phyloP scores from a whole-genome alignment of 2,113 vertebrate species.

The Peromyscus californicus region DNA sequence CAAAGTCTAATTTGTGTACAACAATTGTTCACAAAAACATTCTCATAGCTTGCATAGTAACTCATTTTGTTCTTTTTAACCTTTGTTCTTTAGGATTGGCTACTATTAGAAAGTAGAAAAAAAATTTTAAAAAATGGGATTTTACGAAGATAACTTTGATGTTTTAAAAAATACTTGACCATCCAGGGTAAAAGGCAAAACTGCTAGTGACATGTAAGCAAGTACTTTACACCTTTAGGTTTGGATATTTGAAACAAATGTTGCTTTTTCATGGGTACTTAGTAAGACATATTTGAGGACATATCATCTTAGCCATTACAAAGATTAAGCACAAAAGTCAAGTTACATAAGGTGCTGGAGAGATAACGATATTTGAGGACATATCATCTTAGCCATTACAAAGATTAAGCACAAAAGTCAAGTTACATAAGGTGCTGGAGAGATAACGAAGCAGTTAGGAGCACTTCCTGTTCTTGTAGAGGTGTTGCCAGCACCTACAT shows the following conservation, averaged over 20 bases:
- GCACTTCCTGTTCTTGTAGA: background rate
- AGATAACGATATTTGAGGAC: too few species aligned
- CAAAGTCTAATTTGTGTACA: slow-evolving; percentile 83
- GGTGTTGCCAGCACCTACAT: background rate
- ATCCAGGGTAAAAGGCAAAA: background rate
- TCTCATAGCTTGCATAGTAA: slow-evolving; percentile 84
- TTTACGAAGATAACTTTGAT: slow-evolving; percentile 10
- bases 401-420: background rate
- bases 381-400: slow-evolving; percentile 52
- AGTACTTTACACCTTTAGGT: background rate
- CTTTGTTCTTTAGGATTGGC: slow-evolving; percentile 85
- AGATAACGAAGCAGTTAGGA: background rate
- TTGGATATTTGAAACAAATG: slow-evolving; percentile 37
- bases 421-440: background rate
- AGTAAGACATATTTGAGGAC: slow-evolving; percentile 4
- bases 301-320: slow-evolving; percentile 52
- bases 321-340: background rate
- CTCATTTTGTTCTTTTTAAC: slow-evolving; percentile 86
- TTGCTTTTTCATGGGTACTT: background rate
- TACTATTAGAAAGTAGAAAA: slow-evolving; percentile 82
- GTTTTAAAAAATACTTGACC: slow-evolving; percentile 17
- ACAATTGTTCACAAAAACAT: slow-evolving; percentile 84
- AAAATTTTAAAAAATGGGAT: slow-evolving; percentile 62
- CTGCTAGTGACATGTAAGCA: background rate
- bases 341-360: background rate